A percentile compares a stretch with the other conserved stretches of the same genome.
Evolutionary conservation across 2,113 vertebrate genomes (phyloP).

Genomic region (Poicephalus gulielmi): DNA sequence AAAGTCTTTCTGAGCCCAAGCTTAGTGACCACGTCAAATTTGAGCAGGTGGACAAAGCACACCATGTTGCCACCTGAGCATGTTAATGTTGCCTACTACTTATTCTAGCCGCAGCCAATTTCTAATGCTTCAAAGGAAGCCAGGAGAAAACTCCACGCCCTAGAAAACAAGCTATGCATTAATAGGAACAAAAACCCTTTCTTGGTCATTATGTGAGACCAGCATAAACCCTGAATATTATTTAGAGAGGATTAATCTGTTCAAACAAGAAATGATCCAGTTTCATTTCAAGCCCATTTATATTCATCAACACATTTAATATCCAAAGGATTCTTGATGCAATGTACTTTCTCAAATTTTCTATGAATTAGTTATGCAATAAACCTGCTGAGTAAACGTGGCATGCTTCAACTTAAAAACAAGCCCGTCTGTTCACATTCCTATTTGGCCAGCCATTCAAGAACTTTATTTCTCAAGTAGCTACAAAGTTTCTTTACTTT

Average conservation of each 20-base stretch:
- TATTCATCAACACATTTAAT: not conserved
- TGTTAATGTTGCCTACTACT: not conserved
- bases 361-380: not conserved
- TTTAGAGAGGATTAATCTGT: not conserved
- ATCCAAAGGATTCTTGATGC: not conserved
- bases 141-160: fast-evolving
- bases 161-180: not conserved
- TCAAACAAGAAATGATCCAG: not conserved
- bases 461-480: not conserved
- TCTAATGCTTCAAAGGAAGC: not conserved
- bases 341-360: not conserved
- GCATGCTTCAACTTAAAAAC: not conserved
- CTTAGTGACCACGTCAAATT: not conserved
- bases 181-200: not conserved
- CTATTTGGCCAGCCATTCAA: not conserved
- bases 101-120: not conserved
- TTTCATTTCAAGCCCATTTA: not conserved
- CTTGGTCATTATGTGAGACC: not conserved
- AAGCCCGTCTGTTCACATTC: not conserved
- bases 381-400: not conserved
- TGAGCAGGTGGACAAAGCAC: not conserved
- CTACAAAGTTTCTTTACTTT: not conserved
- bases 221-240: conserved; percentile 1
- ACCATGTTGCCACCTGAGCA: not conserved
- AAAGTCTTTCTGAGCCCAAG: not conserved